Base-by-base conservation (phyloP, 2,113 vertebrate species). In the Odocoileus virginianus region DNA sequence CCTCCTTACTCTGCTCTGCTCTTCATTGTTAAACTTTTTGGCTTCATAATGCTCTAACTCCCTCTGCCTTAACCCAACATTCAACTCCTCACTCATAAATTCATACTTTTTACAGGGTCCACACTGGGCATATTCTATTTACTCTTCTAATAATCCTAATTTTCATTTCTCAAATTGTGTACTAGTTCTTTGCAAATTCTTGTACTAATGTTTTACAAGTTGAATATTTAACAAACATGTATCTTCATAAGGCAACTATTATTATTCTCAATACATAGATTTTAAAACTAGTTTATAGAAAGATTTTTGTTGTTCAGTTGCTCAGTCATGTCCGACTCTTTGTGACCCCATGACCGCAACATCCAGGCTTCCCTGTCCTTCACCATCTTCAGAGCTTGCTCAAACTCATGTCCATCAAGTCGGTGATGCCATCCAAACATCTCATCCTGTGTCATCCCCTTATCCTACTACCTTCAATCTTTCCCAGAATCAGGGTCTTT, bases 311-410 rank as follows among this genome's bases (percentile, higher is more conserved):
- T 71, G n/a, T 23, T 71, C 67, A 36, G n/a, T 36, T 36, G 19
- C 67, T 40, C n/a, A 36, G n/a, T 36, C n/a, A 12, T 71, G 19
- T 36, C n/a, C 0, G 0, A 71, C n/a, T 36, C n/a, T 71, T 71
- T 40, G 67, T 71, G 67, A 36, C 19, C 19, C n/a, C 67, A 23
- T 36, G 67, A 12, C 67, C 0, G 0, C 67, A 71, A 36, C n/a
- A 71, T 23, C 67, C n/a, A 71, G 5, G 67, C 9, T 71, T 36
- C 67, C 67, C 19, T 71, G 19, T 71, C 19, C 17, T 71, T 40
- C 5, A 71, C 5, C n/a, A 40, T 40, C n/a, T 71, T 40, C 67
- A 71, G 67, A 71, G 67, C 19, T 71, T 71, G 5, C 10, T 71
- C 10, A 71, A 71, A 36, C 67, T 71, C 67, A 5, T 71, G 67